phyloP scores from a whole-genome alignment of 2,113 vertebrate species.

The Lepus timidus region DNA sequence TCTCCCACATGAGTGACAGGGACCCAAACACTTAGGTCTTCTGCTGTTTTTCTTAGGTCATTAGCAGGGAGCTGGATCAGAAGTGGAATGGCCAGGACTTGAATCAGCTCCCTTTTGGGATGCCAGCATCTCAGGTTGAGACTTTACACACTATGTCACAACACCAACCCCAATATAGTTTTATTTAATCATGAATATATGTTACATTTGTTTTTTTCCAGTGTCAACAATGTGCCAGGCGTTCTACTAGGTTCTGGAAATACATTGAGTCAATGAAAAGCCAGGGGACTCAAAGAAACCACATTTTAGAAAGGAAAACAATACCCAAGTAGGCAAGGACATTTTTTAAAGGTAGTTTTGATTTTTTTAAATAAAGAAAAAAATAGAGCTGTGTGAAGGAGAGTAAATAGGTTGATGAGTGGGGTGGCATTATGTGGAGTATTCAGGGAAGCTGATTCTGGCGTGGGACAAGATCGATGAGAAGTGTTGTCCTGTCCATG shows the following conservation, averaged over 20 bases:
- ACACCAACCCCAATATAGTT: neutral
- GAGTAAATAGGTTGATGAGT: neutral
- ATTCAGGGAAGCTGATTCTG: neutral
- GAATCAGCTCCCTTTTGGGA: too few relatives aligned
- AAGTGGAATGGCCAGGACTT: too few relatives aligned
- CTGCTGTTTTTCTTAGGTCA: too few relatives aligned
- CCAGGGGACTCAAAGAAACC: neutral
- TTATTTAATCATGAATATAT: conserved; percentile 10
- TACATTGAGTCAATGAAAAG: neutral
- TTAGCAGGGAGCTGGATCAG: too few relatives aligned
- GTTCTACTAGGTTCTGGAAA: conserved; percentile 5
- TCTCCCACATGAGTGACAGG: too few relatives aligned
- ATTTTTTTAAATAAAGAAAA: neutral
- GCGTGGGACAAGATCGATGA: neutral
- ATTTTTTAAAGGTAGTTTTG: neutral
- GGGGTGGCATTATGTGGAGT: neutral
- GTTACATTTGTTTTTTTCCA: conserved; percentile 30
- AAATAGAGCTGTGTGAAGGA: neutral
- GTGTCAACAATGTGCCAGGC: neutral
- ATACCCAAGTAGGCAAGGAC: neutral
- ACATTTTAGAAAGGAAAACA: conserved; percentile 10
- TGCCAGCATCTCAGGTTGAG: too few relatives aligned
- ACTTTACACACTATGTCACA: too few relatives aligned
- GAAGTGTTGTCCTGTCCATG: neutral
- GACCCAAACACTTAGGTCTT: too few relatives aligned